These are phyloP conservation scores for Brachionus koreanus DNA, from an alignment of 1,140 invertebrate species.

Conservation along the genomic window DNA sequence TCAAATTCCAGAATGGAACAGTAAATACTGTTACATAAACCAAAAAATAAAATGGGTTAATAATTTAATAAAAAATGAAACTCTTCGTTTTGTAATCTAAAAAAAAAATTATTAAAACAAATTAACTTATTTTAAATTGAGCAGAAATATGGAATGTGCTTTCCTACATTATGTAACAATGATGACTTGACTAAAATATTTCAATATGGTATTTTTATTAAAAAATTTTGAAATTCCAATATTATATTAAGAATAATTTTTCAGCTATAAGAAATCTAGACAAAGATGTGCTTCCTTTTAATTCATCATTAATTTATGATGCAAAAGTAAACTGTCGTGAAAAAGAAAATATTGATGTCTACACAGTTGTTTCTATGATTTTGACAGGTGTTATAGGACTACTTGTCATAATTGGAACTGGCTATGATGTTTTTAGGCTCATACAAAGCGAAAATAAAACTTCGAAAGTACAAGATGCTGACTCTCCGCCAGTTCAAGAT, in stretches of 20 bases:
- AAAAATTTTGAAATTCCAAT: not conserved
- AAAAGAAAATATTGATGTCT: too few species aligned
- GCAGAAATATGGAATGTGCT: constrained; percentile 33
- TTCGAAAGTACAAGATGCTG: too few species aligned
- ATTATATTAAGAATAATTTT: not conserved
- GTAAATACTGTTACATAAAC: not conserved
- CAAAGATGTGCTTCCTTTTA: not conserved
- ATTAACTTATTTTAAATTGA: too few species aligned
- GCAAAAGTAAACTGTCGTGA: not conserved
- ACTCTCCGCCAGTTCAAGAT: too few species aligned
- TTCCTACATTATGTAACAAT: not conserved
- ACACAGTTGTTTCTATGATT: not conserved
- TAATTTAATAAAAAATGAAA: not conserved
- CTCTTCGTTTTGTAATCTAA: not conserved
- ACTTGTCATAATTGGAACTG: not conserved
- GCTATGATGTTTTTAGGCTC: not conserved
- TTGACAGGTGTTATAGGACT: not conserved
- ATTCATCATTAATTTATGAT: not conserved
- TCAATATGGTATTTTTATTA: constrained; percentile 1
- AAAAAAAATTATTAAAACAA: not conserved
- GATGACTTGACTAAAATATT: not conserved
- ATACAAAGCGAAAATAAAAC: too few species aligned
- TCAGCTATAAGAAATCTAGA: not conserved
- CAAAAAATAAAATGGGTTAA: not conserved
- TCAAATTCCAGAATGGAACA: not conserved